A percentile compares a stretch with the other conserved stretches of the same genome.
Evolutionary conservation across 2,113 vertebrate genomes (phyloP).

Genomic region (Gavialis gangeticus): DNA sequence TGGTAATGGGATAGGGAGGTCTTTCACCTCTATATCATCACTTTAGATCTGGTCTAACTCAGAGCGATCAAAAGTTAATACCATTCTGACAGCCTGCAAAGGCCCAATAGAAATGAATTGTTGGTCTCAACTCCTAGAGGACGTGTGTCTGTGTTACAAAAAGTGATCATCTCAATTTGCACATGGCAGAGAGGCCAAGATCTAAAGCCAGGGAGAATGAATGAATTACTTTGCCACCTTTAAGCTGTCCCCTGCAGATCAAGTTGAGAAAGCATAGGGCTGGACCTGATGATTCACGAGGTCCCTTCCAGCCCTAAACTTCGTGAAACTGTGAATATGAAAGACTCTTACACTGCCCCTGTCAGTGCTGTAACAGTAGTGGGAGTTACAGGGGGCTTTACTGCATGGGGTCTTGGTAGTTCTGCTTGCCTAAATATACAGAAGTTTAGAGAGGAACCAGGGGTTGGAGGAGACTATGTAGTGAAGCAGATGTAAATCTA

Average conservation of each 20-base stretch:
- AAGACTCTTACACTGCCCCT: not conserved
- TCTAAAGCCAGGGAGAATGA: not conserved
- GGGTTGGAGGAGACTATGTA: not conserved
- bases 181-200: not conserved
- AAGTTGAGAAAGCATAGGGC: not conserved
- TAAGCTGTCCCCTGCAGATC: not conserved
- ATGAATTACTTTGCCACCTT: not conserved
- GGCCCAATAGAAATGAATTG: not conserved
- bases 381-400: not conserved
- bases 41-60: not conserved
- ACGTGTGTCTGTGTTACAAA: rapidly evolving
- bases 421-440: not conserved
- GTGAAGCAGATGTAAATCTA: not conserved
- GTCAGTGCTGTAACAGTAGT: not conserved
- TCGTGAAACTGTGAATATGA: not conserved
- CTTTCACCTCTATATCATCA: not conserved
- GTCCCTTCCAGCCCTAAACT: not conserved
- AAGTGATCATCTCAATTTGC: rapidly evolving
- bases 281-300: too few relatives aligned
- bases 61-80: not conserved
- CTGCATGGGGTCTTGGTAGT: rapidly evolving
- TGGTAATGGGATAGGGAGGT: not conserved
- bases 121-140: not conserved
- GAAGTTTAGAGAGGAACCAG: not conserved
- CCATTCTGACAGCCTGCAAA: not conserved